phyloP scores from a whole-genome alignment of 2,797 vertebrate genomes.

The Microcaecilia unicolor region DNA sequence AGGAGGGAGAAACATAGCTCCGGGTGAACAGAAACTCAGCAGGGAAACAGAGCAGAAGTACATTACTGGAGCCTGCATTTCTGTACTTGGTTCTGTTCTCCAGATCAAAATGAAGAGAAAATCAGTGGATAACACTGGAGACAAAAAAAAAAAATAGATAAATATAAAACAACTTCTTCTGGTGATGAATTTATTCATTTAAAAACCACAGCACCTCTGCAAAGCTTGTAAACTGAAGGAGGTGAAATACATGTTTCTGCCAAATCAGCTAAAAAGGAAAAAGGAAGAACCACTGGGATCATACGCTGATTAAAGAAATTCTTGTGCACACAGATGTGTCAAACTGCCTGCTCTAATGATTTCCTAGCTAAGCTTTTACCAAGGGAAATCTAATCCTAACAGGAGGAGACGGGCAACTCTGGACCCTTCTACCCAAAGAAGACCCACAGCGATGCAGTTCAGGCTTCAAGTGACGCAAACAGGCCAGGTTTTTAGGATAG shows the following conservation, averaged over 20 bases:
- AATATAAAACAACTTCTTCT: slow-evolving; percentile 1
- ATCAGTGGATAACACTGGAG: slow-evolving; percentile 21
- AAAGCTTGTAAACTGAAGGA: neutral
- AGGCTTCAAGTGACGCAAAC: too few species aligned
- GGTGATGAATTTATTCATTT: slow-evolving; percentile 11
- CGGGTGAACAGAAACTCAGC: slow-evolving; percentile 36
- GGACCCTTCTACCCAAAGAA: too few species aligned
- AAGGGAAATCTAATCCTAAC: slow-evolving; percentile 12
- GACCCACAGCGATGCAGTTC: too few species aligned
- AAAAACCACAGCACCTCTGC: slow-evolving; percentile 12
- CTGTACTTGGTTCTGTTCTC: slow-evolving; percentile 43
- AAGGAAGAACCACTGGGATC: too few species aligned
- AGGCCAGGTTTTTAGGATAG: too few species aligned
- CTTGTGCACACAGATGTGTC: too few species aligned
- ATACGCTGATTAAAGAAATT: too few species aligned
- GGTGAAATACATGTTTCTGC: too few species aligned
- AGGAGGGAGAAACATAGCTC: slow-evolving; percentile 30
- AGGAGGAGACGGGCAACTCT: too few species aligned
- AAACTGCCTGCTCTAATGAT: slow-evolving; percentile 5
- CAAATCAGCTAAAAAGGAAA: too few species aligned
- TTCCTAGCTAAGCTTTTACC: slow-evolving; percentile 1
- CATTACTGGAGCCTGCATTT: slow-evolving; percentile 35
- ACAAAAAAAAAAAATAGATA: too few species aligned
- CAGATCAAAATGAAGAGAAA: slow-evolving; percentile 38
- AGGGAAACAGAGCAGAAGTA: slow-evolving; percentile 30